These are phyloP conservation scores for Catagonus wagneri DNA, from an alignment of 2,113 vertebrate species.

Conservation along the genomic window DNA sequence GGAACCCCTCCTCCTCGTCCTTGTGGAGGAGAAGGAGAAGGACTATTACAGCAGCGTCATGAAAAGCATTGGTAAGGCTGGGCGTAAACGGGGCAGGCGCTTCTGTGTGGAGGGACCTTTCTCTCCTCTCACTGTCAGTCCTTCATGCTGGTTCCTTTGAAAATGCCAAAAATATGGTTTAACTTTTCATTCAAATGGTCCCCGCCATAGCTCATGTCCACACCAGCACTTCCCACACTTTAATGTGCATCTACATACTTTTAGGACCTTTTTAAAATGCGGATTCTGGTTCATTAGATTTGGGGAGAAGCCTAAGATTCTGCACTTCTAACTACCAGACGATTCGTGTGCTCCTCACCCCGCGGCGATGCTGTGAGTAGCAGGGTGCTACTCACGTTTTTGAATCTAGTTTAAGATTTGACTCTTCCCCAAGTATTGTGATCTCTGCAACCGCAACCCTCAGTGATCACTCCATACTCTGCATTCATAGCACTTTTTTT, in stretches of 20 bases:
- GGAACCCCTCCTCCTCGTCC: constrained; percentile 74
- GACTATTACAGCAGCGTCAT: constrained; percentile 89
- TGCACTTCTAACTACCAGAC: neutral
- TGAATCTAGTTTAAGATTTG: neutral
- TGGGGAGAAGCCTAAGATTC: neutral
- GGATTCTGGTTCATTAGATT: neutral
- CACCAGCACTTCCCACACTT: neutral
- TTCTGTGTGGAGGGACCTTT: neutral
- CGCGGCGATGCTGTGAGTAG: neutral
- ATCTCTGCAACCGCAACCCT: neutral
- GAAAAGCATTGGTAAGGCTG: constrained; percentile 91
- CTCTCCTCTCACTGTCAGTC: neutral
- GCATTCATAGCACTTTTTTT: neutral
- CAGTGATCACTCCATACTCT: neutral
- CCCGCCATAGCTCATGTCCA: neutral
- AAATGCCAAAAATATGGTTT: neutral
- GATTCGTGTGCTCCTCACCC: neutral
- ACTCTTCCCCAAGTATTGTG: neutral
- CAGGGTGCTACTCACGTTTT: neutral
- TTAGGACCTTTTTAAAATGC: neutral
- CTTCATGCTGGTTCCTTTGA: neutral
- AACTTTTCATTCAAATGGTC: neutral
- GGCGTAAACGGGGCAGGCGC: too few relatives aligned
- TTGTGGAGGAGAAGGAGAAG: constrained; percentile 88
- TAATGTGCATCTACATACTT: neutral